Conservation (phyloP, 2,888 invertebrate species). For the Lampropteryx suffumata region DNA sequence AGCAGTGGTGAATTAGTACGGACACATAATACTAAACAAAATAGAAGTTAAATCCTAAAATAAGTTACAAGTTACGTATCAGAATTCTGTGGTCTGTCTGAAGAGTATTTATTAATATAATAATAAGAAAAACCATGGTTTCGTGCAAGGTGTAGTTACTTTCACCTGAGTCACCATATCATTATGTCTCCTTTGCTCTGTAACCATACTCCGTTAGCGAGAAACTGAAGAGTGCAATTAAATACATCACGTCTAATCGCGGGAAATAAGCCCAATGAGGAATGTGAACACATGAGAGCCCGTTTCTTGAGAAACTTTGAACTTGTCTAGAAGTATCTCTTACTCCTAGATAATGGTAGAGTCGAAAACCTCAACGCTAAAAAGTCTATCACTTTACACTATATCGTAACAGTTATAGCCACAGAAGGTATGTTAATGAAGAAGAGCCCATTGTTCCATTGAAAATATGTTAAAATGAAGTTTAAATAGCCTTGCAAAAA, state of each 20-base stretch:
- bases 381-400: too few species aligned
- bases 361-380: too few species aligned
- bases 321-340: not conserved
- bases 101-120: not conserved
- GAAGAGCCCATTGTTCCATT: too few species aligned
- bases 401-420: too few species aligned
- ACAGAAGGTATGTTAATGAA: too few species aligned
- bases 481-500: too few species aligned
- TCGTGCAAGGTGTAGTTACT: conserved; percentile 22
- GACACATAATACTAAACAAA: too few species aligned
- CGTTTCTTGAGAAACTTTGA: conserved; percentile 19
- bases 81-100: too few species aligned
- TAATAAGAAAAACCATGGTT: not conserved
- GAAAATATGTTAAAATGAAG: too few species aligned
- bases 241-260: conserved; percentile 42
- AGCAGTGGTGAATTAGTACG: too few species aligned
- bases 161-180: conserved; percentile 29
- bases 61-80: too few species aligned
- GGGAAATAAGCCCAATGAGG: conserved; percentile 42
- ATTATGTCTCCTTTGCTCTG: conserved; percentile 28
- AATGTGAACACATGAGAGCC: conserved; percentile 36
- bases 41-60: too few species aligned
- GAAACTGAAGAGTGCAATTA: conserved; percentile 52
- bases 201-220: conserved; percentile 39
- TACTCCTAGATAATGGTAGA: not conserved